Conservation (phyloP, 2,888 invertebrate species). For the Eristalinus sepulchralis region DNA sequence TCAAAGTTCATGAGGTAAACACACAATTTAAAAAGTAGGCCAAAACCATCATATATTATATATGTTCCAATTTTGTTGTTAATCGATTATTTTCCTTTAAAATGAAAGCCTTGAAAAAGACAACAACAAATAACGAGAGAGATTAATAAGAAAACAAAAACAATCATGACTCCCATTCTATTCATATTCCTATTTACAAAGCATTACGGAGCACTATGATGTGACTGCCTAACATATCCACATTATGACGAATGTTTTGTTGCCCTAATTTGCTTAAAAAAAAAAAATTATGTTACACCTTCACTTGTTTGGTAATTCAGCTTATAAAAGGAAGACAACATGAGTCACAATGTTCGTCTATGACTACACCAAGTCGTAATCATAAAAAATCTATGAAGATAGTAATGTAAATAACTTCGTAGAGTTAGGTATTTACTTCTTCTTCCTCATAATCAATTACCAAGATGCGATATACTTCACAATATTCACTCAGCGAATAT, state of each 20-base stretch:
- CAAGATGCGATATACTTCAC: conserved; percentile 41
- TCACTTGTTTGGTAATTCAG: conserved; percentile 44
- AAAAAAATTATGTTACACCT: conserved; percentile 29
- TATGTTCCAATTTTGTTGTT: not conserved
- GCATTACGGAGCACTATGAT: not conserved
- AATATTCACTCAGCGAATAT: conserved; percentile 9
- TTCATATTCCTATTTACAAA: conserved; percentile 42
- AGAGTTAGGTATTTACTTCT: conserved; percentile 1
- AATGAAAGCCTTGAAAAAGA: conserved; percentile 4
- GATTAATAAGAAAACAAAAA: conserved; percentile 15
- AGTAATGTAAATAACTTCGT: conserved; percentile 32
- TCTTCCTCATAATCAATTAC: conserved; percentile 17
- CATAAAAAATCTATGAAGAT: conserved; percentile 3
- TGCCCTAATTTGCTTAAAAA: conserved; percentile 43
- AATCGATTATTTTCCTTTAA: conserved; percentile 19
- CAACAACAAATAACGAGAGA: not conserved
- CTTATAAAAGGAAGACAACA: conserved; percentile 17
- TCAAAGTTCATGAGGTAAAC: not conserved
- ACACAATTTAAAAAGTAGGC: not conserved
- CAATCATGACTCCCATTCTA: conserved; percentile 24
- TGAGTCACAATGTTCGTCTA: conserved; percentile 25
- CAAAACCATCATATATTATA: not conserved
- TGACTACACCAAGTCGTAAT: conserved; percentile 21
- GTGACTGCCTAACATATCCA: conserved; percentile 4
- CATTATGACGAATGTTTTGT: conserved; percentile 17